Evolutionary conservation across 1,140 invertebrate species (phyloP).

Genomic region (Mylabris phalerata): DNA sequence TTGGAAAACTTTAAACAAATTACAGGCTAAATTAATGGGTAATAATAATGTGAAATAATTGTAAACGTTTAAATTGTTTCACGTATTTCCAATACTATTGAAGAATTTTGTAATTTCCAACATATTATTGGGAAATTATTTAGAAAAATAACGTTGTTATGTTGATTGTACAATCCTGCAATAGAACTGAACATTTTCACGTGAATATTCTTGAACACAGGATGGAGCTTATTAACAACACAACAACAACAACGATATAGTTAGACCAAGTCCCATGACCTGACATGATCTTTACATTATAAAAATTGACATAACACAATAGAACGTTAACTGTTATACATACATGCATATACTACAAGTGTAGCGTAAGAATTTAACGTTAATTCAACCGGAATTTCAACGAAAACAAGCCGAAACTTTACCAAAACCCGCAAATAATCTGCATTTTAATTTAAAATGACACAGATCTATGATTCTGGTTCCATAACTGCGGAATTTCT

Average conservation of each 20-base stretch:
- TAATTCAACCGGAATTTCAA: background rate
- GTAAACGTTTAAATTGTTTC: no score
- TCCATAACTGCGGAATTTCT: no score
- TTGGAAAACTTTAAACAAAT: no score
- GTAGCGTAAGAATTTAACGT: background rate
- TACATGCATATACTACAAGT: no score
- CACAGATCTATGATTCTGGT: no score
- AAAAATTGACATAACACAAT: background rate
- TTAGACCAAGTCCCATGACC: constrained; percentile 15
- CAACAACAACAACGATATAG: background rate
- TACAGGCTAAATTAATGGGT: no score
- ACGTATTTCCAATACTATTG: constrained; percentile 3
- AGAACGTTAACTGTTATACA: background rate
- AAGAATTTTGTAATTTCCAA: constrained; percentile 4
- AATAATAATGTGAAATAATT: no score
- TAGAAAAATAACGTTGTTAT: background rate
- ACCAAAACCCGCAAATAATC: no score
- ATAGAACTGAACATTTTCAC: constrained; percentile 10
- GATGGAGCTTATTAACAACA: constrained; percentile 21
- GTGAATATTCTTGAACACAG: constrained; percentile 15
- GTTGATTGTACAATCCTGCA: constrained; percentile 2
- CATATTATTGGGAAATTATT: background rate
- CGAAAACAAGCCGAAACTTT: background rate
- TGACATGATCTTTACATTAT: constrained; percentile 11
- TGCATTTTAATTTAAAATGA: no score